Evolutionary conservation across 2,113 vertebrate genomes (phyloP), one percentile per base, ranked within the genome.

Genomic region (Cephalopholis sonnerati): DNA sequence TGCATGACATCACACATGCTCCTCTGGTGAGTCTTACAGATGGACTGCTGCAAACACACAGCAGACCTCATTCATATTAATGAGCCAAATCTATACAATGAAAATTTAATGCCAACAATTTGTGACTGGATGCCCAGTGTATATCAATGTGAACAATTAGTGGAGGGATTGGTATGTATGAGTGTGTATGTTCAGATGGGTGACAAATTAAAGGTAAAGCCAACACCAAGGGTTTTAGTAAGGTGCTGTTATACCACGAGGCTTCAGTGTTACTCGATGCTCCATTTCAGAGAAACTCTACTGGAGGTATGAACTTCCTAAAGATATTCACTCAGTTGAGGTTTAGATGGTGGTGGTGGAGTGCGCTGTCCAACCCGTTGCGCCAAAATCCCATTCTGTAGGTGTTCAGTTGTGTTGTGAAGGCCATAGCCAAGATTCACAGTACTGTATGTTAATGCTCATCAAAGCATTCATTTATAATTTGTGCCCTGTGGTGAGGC

Each of bases 31-130:
- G 68, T 81, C 83, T 73, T 48, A 81, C 94, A 94, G 92, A 94
- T 93, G 93, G 89, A 93, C 93, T 83, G 88, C 73, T 81, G 89
- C 92, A 87, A 85, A 89, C 88, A 80, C 90, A 92, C 90, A 92
- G 89, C 91, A 83, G 84, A 82, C 66, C 87, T 93, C 90, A 91
- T 95, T 92, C 90, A 94, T 95, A 92, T 94, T 92, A 91, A 95
- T 91, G 86, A 94, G 82, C 68, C 87, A 90, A 91, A 95, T 94
- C 94, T 91, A 91, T 93, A 92, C 82, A 68, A 91, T 95, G 78
- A 94, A 94, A 93, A 88, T 93, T 91, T 94, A 87, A 94, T 92
- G 87, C 58, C 67, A 85, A 92, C 85, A 85, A 88, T 93, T 92
- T 91, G 88, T 91, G 89, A 87, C 87, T 77, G 61, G 69, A 36